A percentile compares a stretch with the other conserved stretches of the same genome.
These are phyloP conservation scores for Trichogramma evanescens DNA, from an alignment of 2,888 invertebrate genomes.

Conservation along the genomic window DNA sequence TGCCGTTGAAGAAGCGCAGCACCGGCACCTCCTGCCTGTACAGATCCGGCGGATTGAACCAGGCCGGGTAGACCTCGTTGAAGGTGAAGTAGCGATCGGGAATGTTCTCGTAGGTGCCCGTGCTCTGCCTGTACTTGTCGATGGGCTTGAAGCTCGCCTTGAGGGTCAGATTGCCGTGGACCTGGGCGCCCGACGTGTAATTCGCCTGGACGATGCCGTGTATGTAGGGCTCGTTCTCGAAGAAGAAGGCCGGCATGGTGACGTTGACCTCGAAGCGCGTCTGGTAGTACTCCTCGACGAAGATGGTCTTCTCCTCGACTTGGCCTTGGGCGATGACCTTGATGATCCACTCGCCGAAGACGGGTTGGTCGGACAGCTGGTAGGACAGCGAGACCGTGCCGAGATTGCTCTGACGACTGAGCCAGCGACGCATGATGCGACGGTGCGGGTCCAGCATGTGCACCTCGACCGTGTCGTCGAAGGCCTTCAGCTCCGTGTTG, in stretches of 20 bases:
- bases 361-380: constrained; percentile 83
- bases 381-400: constrained; percentile 91
- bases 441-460: constrained; percentile 85
- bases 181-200: constrained; percentile 90
- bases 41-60: constrained; percentile 59
- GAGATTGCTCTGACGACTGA: constrained; percentile 80
- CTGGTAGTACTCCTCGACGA: constrained; percentile 92
- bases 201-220: constrained; percentile 87
- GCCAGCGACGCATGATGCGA: constrained; percentile 85
- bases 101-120: constrained; percentile 42
- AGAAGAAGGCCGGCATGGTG: constrained; percentile 90
- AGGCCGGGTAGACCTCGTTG: constrained; percentile 74
- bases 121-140: constrained; percentile 31
- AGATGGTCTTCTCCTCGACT: constrained; percentile 75
- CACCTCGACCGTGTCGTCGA: constrained; percentile 84
- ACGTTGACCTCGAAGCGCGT: constrained; percentile 93
- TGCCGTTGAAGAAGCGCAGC: constrained; percentile 78
- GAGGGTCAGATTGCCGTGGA: constrained; percentile 80
- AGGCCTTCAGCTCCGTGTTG: constrained; percentile 83
- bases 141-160: constrained; percentile 71
- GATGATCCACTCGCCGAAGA: constrained; percentile 88
- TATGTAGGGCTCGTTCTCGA: constrained; percentile 76
- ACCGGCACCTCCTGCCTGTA: constrained; percentile 60
- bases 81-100: constrained; percentile 71
- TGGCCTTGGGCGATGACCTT: constrained; percentile 84